Conservation (phyloP, 2,113 vertebrate genomes). For the Pelecanus crispus region DNA sequence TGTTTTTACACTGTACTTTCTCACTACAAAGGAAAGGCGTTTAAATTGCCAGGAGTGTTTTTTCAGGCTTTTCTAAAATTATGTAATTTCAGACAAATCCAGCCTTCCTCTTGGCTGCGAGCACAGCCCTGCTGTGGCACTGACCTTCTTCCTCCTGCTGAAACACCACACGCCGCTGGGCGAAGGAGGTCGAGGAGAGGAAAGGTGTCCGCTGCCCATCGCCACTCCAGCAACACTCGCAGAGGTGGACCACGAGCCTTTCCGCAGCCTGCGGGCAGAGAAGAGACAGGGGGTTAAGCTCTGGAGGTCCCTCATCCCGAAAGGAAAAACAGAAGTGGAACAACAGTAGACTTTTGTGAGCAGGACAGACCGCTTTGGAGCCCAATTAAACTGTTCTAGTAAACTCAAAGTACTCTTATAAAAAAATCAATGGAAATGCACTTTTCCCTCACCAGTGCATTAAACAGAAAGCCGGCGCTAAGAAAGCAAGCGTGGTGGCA, state of each 20-base stretch:
- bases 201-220: neutral
- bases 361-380: neutral
- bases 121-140: neutral
- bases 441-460: neutral
- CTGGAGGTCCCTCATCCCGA: neutral
- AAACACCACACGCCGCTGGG: rapidly evolving
- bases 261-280: neutral
- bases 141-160: neutral
- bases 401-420: neutral
- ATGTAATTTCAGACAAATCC: neutral
- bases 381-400: neutral
- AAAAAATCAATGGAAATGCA: neutral
- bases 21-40: neutral
- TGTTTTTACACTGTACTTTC: neutral
- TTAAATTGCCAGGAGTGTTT: neutral
- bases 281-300: neutral
- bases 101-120: neutral
- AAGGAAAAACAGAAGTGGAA: neutral
- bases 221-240: rapidly evolving
- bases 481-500: neutral
- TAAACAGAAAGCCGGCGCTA: neutral
- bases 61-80: neutral
- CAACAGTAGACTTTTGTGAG: neutral
- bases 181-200: neutral
- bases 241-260: neutral